Evolutionary conservation across 37 sponge, comb jelly and placozoan species (phyloP), one percentile per base, ranked within the genome.

Genomic region (Bolinopsis microptera): DNA sequence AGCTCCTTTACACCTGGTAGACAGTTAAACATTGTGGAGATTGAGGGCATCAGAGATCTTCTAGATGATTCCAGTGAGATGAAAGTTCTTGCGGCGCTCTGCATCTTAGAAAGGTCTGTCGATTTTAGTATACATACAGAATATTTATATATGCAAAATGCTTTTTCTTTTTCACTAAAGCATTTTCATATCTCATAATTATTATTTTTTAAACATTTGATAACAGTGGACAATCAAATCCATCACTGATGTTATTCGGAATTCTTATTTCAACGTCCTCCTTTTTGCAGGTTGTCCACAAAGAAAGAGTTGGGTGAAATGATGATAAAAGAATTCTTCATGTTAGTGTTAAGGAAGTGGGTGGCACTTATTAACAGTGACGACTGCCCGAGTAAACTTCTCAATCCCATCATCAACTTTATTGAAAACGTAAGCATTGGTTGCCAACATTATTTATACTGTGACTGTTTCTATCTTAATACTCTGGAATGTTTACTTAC

Each of bases 371-470:
- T 86, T 1, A 41, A 39, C 36, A 1, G 3, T 1, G 61, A 86
- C 25, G 90, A 86, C 35, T 86, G 90, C 26, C 31, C 27, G 1
- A n/a, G 30, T 0, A 28, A 40, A 13, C 26, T 86, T 22, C 90
- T 86, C 25, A 8, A 86, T 24, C 90, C 90, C 3, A 41, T 86
- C 5, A 23, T 34, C n/a, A 34, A n/a, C 21, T 86, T 86, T 40
- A 48, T 86, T 13, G 90, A 86, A 34, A 86, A 86, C 61, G 35
- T 86, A 24, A 72, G 75, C 18, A n/a, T n/a, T n/a, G n/a, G n/a
- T n/a, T n/a, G n/a, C n/a, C n/a, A n/a, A n/a, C n/a, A n/a, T n/a
- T n/a, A n/a, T n/a, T n/a, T n/a, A n/a, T n/a, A n/a, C n/a, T n/a
- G n/a, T n/a, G n/a, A n/a, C n/a, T n/a, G n/a, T n/a, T n/a, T n/a